Evolutionary conservation across 2,888 invertebrate genomes (phyloP).

Genomic region (Apomyelois bistriatella): DNA sequence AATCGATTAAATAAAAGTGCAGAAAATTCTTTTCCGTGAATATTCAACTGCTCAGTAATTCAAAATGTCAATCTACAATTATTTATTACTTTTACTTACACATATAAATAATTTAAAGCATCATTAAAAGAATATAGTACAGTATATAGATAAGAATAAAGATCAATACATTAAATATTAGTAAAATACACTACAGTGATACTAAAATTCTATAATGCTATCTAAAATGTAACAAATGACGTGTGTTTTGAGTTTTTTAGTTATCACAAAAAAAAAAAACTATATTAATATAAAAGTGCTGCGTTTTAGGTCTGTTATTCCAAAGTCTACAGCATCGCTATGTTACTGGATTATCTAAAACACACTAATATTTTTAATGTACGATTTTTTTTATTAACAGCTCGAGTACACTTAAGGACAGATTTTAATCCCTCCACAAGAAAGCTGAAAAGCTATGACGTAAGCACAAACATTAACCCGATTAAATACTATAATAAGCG

Average conservation of each 20-base stretch:
- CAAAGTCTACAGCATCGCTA: slow-evolving; percentile 8
- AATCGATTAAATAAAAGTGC: slow-evolving; percentile 20
- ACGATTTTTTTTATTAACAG: slow-evolving; percentile 10
- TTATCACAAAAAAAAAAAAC: not conserved
- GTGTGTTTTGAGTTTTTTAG: not conserved
- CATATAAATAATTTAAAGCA: not conserved
- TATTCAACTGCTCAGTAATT: slow-evolving; percentile 6
- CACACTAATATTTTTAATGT: slow-evolving; percentile 5
- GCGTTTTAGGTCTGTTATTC: slow-evolving; percentile 1
- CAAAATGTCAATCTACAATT: slow-evolving; percentile 3
- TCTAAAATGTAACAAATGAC: slow-evolving; percentile 15
- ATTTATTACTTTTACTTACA: not conserved
- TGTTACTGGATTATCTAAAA: slow-evolving; percentile 13
- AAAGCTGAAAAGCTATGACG: slow-evolving; percentile 39
- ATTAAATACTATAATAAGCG: slow-evolving; percentile 11
- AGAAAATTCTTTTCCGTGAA: slow-evolving; percentile 20
- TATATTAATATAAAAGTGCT: slow-evolving; percentile 8
- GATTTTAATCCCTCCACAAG: slow-evolving; percentile 31
- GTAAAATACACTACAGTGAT: slow-evolving; percentile 9
- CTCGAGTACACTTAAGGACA: slow-evolving; percentile 54
- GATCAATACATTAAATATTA: slow-evolving; percentile 1
- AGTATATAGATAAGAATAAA: slow-evolving; percentile 1
- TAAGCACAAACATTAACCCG: slow-evolving; percentile 33
- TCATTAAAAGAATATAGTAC: not conserved
- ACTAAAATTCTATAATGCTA: slow-evolving; percentile 2